Conservation (phyloP, 2,113 vertebrate species). For the Pterophyllum scalare region DNA sequence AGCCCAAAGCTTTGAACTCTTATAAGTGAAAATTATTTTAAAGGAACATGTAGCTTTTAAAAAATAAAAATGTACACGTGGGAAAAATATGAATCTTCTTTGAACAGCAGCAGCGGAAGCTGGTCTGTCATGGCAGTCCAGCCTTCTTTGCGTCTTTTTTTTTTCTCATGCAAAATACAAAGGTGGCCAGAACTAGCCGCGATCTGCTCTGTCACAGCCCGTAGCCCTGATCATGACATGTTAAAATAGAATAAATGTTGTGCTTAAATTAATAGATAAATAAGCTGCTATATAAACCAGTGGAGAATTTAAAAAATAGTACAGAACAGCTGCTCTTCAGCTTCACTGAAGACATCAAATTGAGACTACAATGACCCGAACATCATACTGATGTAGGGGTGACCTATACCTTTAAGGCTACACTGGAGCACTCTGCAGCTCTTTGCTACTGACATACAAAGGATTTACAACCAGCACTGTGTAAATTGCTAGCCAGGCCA, state of each 20-base stretch:
- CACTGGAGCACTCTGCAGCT: constrained; percentile 56
- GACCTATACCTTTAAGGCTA: constrained; percentile 79
- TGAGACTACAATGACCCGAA: constrained; percentile 31
- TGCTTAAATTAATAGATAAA: neutral
- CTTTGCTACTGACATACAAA: constrained; percentile 67
- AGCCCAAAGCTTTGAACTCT: constrained; percentile 52
- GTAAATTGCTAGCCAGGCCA: constrained; percentile 66
- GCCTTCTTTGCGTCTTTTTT: neutral
- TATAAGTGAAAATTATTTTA: constrained; percentile 43
- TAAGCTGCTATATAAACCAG: neutral
- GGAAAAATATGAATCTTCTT: constrained; percentile 20
- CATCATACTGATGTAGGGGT: constrained; percentile 65
- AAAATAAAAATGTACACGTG: neutral
- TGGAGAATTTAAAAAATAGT: neutral
- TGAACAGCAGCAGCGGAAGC: neutral
- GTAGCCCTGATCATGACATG: neutral
- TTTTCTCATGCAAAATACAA: constrained; percentile 20
- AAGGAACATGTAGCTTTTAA: constrained; percentile 29
- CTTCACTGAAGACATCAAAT: constrained; percentile 29
- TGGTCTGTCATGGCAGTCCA: constrained; percentile 24
- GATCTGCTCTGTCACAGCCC: constrained; percentile 5
- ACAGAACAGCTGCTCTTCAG: neutral
- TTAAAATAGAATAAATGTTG: constrained; percentile 1
- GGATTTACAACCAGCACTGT: constrained; percentile 68
- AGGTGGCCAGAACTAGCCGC: neutral